Evolutionary conservation across 2,888 invertebrate species (phyloP).

Genomic region (Mythimna pallens): DNA sequence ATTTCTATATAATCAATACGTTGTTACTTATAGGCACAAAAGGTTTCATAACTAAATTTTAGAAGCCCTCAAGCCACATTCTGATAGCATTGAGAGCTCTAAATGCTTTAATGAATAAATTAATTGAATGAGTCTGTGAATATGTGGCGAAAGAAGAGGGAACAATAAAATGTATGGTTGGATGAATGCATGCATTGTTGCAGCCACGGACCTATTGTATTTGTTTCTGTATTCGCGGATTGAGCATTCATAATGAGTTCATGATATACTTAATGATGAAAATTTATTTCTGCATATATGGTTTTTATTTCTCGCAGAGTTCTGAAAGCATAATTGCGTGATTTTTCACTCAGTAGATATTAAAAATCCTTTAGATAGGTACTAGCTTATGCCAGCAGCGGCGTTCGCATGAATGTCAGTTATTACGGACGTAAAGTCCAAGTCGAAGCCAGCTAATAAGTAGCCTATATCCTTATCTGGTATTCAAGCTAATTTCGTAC

Average conservation of each 20-base stretch:
- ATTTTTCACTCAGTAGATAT: background rate
- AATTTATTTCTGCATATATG: background rate
- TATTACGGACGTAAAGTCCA: too few species aligned
- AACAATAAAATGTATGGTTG: slow-evolving; percentile 67
- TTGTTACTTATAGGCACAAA: slow-evolving; percentile 28
- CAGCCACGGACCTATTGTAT: slow-evolving; percentile 75
- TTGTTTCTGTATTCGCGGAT: slow-evolving; percentile 63
- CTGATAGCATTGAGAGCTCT: slow-evolving; percentile 34
- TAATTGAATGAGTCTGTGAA: slow-evolving; percentile 67
- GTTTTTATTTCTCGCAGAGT: background rate
- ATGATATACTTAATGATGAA: slow-evolving; percentile 25
- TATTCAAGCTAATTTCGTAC: too few species aligned
- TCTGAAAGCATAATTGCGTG: background rate
- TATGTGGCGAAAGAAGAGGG: slow-evolving; percentile 61
- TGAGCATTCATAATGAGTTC: slow-evolving; percentile 77
- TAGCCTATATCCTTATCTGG: too few species aligned
- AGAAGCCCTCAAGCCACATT: slow-evolving; percentile 34
- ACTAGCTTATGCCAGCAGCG: too few species aligned
- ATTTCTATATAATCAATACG: slow-evolving; percentile 29
- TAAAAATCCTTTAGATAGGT: background rate
- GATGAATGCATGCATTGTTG: slow-evolving; percentile 80
- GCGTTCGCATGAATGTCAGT: too few species aligned
- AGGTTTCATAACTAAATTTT: slow-evolving; percentile 36
- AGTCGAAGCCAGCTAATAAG: too few species aligned
- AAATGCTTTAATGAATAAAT: slow-evolving; percentile 66